Conservation (phyloP, 2,797 vertebrate genomes). For the Lepilemur ruficaudatus region DNA sequence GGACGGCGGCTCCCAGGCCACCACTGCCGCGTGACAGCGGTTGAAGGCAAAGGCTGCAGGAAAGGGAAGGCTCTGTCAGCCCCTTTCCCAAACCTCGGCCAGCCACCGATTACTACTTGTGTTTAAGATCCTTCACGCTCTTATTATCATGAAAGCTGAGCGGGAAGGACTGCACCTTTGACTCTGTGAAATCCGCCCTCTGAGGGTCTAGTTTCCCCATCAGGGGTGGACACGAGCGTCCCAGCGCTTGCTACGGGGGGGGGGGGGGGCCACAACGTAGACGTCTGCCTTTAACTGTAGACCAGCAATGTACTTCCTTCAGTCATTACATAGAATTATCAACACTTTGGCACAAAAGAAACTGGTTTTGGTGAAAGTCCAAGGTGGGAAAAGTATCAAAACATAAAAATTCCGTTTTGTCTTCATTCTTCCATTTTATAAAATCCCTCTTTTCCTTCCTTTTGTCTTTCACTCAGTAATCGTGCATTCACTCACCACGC, state of each 20-base stretch:
- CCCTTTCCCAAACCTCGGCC: not conserved
- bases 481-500: not conserved
- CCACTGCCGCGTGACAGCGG: not conserved
- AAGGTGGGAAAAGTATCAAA: not conserved
- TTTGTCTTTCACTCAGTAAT: not conserved
- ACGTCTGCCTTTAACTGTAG: not conserved
- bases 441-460: not conserved
- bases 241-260: fast-evolving
- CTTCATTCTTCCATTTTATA: not conserved
- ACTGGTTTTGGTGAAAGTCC: not conserved
- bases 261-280: not conserved
- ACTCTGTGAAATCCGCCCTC: not conserved
- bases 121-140: not conserved
- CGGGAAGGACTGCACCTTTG: not conserved
- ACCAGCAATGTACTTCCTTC: not conserved
- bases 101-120: no score
- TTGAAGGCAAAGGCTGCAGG: not conserved
- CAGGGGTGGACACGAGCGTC: not conserved
- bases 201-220: not conserved
- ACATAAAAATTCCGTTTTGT: not conserved
- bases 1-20: not conserved
- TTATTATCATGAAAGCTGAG: not conserved
- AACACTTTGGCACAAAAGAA: not conserved
- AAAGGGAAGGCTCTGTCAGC: not conserved
- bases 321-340: not conserved